Conservation (phyloP, 2,797 vertebrate genomes). For the Halcyon leucocephala region DNA sequence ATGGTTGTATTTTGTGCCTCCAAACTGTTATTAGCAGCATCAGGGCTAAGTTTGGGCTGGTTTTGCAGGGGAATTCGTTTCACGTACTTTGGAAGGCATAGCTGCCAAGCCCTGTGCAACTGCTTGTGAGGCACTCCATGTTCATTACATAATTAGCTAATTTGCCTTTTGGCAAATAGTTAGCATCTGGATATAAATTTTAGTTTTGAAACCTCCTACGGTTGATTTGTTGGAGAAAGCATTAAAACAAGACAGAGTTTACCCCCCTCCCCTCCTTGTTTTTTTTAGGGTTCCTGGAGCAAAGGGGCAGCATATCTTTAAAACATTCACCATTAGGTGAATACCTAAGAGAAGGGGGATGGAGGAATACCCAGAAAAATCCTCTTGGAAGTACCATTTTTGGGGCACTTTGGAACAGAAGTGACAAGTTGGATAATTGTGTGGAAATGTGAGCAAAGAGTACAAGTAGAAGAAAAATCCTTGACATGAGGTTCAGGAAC, state of each 20-base stretch:
- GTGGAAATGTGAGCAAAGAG: not conserved
- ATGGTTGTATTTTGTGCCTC: not conserved
- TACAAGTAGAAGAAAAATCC: not conserved
- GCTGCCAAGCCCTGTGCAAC: constrained; percentile 19
- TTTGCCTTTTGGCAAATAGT: constrained; percentile 54
- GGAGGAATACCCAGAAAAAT: not conserved
- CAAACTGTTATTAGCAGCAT: not conserved
- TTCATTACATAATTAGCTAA: constrained; percentile 44
- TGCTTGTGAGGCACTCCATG: constrained; percentile 1
- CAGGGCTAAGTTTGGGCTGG: not conserved
- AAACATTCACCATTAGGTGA: not conserved
- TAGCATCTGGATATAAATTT: constrained; percentile 54
- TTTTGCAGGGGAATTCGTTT: constrained; percentile 1
- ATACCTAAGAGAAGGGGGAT: not conserved
- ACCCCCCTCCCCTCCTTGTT: not conserved
- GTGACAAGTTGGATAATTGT: not conserved
- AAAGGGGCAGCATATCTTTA: not conserved
- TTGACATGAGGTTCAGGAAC: not conserved
- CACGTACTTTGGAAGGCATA: constrained; percentile 1
- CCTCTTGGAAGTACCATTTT: not conserved
- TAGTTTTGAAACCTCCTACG: constrained; percentile 4
- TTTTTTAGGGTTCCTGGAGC: not conserved
- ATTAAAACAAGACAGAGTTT: not conserved
- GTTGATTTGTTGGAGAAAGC: constrained; percentile 29
- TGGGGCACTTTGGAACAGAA: not conserved